Conservation (phyloP, 23 tunicate genomes). For the Halocynthia aurantium region DNA sequence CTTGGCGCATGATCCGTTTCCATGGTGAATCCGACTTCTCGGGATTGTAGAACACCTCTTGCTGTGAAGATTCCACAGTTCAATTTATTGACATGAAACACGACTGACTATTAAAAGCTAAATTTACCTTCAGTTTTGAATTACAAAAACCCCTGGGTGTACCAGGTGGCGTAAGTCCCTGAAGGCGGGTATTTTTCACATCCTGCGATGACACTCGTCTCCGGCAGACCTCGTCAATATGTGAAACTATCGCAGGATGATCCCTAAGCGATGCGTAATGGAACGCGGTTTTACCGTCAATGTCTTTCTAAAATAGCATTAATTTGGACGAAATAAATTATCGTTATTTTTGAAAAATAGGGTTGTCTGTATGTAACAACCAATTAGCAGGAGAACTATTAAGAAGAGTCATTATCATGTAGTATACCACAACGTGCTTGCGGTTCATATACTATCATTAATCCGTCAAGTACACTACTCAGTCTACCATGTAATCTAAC, state of each 20-base stretch:
- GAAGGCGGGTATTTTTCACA: conserved; percentile 29
- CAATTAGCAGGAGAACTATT: too few relatives aligned
- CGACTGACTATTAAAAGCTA: too few relatives aligned
- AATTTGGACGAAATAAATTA: not conserved
- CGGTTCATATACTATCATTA: too few relatives aligned
- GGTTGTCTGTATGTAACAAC: not conserved
- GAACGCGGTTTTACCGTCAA: conserved; percentile 43
- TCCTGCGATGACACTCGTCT: not conserved
- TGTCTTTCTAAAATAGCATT: conserved; percentile 35
- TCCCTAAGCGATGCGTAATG: conserved; percentile 41
- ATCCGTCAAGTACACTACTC: too few relatives aligned
- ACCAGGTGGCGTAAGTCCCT: conserved; percentile 19
- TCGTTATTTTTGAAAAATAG: not conserved
- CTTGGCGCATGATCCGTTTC: conserved; percentile 19
- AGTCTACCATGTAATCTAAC: too few relatives aligned
- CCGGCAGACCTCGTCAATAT: conserved; percentile 5
- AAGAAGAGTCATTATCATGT: too few relatives aligned
- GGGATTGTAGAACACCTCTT: not conserved
- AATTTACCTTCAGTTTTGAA: conserved; percentile 1
- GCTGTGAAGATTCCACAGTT: not conserved
- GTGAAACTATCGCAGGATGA: conserved; percentile 7
- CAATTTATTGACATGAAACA: conserved; percentile 11
- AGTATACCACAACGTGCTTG: too few relatives aligned
- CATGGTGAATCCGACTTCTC: conserved; percentile 19
- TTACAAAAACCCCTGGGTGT: not conserved